Percentiles rank a stretch among this genome's conserved stretches.
phyloP scores from a whole-genome alignment of 2,888 invertebrate species.

The Cryptocephalus moraei region DNA sequence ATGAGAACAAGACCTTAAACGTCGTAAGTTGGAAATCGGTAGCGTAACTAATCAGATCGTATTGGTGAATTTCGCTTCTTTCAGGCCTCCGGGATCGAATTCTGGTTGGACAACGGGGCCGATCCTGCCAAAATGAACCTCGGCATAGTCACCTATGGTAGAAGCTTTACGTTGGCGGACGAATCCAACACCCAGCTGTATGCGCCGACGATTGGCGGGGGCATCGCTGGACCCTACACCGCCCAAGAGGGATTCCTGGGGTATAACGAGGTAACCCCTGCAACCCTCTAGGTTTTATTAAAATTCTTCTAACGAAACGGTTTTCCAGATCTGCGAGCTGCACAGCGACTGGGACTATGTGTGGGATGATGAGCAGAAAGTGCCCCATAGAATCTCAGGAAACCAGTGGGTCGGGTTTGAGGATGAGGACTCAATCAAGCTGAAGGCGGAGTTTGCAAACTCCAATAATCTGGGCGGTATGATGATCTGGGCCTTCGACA shows the following conservation, averaged over 20 bases:
- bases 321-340: conserved; percentile 18
- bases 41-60: neutral
- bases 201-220: conserved; percentile 47
- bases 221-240: conserved; percentile 54
- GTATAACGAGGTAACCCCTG: conserved; percentile 53
- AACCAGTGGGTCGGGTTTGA: conserved; percentile 61
- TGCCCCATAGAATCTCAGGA: conserved; percentile 49
- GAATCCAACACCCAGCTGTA: conserved; percentile 40
- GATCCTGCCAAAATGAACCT: conserved; percentile 53
- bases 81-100: conserved; percentile 39
- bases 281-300: too few relatives aligned
- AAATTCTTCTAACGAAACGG: neutral
- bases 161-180: conserved; percentile 51
- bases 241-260: conserved; percentile 53
- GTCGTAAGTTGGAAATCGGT: conserved; percentile 13
- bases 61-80: neutral
- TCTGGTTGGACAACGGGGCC: conserved; percentile 47
- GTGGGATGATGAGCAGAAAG: conserved; percentile 34
- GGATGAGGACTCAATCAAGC: conserved; percentile 41
- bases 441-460: conserved; percentile 36
- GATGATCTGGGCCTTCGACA: conserved; percentile 71
- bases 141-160: conserved; percentile 63
- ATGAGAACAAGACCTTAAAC: conserved; percentile 13
- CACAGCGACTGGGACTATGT: conserved; percentile 19
- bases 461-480: conserved; percentile 42